These are phyloP conservation scores for Drosophila neocordata DNA, from an alignment of 1,140 invertebrate species.

Conservation along the genomic window DNA sequence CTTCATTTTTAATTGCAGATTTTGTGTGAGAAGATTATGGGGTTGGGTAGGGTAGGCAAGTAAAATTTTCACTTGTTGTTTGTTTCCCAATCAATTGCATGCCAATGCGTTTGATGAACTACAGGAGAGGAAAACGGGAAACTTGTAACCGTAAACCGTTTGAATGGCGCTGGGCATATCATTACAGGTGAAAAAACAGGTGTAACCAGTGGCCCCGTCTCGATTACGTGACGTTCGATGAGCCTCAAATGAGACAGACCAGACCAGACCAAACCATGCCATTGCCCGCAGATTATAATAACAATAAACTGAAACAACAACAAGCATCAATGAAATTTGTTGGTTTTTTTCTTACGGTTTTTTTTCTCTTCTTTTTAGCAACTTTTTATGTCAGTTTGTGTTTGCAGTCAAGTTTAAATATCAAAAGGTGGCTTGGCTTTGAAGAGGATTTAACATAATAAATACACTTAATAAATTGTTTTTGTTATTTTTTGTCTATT, in stretches of 20 bases:
- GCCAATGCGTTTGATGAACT: slow-evolving; percentile 71
- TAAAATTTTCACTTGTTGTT: slow-evolving; percentile 52
- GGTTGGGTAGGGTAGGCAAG: neutral
- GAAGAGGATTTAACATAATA: slow-evolving; percentile 65
- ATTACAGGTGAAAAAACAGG: slow-evolving; percentile 73
- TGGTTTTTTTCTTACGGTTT: neutral
- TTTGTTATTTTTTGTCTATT: neutral
- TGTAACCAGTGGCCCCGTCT: slow-evolving; percentile 67
- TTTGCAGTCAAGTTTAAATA: slow-evolving; percentile 56
- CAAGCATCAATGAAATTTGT: slow-evolving; percentile 7
- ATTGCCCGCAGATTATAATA: slow-evolving; percentile 45
- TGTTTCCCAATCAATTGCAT: slow-evolving; percentile 40
- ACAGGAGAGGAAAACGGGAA: slow-evolving; percentile 39
- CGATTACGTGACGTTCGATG: slow-evolving; percentile 72
- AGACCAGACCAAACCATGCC: neutral
- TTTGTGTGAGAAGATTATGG: slow-evolving; percentile 18
- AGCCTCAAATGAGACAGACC: slow-evolving; percentile 34
- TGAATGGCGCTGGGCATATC: slow-evolving; percentile 62
- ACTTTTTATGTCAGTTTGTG: slow-evolving; percentile 27
- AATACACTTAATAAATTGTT: slow-evolving; percentile 58
- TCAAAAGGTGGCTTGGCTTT: slow-evolving; percentile 55
- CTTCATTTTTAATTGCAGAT: slow-evolving; percentile 62
- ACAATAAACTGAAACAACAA: slow-evolving; percentile 35
- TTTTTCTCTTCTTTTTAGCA: slow-evolving; percentile 37
- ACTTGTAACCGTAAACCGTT: slow-evolving; percentile 48